phyloP scores from a whole-genome alignment of 2,113 vertebrate species.

The Caranx melampygus region DNA sequence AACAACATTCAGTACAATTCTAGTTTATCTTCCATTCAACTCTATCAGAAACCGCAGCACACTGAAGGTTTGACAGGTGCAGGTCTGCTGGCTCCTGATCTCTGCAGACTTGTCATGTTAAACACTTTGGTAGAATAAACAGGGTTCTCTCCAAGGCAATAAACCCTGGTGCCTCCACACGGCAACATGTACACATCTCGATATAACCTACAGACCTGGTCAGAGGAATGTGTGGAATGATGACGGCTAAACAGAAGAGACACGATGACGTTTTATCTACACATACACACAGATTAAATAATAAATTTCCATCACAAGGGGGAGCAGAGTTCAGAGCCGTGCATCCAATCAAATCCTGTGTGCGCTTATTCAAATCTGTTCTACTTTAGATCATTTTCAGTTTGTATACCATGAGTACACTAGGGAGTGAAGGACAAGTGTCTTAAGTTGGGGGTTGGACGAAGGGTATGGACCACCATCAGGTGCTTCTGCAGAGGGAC shows the following conservation, averaged over 20 bases:
- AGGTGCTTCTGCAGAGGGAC: conserved; percentile 74
- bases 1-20: conserved; percentile 31
- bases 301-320: conserved; percentile 2
- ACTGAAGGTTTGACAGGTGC: conserved; percentile 19
- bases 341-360: conserved; percentile 32
- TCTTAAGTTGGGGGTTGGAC: conserved; percentile 65
- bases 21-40: not conserved
- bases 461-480: conserved; percentile 51
- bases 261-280: not conserved
- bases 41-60: conserved; percentile 18
- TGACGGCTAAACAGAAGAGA: conserved; percentile 26
- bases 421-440: conserved; percentile 1
- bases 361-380: conserved; percentile 25
- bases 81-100: conserved; percentile 6
- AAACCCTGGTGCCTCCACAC: not conserved
- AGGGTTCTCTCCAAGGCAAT: conserved; percentile 10
- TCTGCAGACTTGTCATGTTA: conserved; percentile 19
- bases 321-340: conserved; percentile 21
- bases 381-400: not conserved
- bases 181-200: conserved; percentile 12
- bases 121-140: conserved; percentile 39
- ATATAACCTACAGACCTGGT: not conserved
- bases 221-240: conserved; percentile 53
- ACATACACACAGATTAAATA: conserved; percentile 33
- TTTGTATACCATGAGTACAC: not conserved